Base-by-base conservation (phyloP, 2,888 invertebrate species). In the Watsonalla binaria region DNA sequence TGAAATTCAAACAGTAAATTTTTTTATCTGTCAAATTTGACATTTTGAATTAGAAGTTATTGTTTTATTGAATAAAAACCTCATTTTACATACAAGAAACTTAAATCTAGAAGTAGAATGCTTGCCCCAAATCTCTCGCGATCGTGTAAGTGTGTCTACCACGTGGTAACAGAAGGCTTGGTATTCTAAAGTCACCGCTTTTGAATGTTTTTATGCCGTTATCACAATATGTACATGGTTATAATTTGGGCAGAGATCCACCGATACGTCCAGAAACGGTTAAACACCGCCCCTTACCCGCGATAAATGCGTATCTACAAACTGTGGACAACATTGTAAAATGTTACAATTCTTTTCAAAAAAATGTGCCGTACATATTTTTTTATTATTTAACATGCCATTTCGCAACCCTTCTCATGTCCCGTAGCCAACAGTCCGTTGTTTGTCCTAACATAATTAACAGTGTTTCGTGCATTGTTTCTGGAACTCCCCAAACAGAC, bases 391-490 rank as follows among this genome's bases (percentile, higher is more conserved):
- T 39, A 14, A 15, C 34, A 42, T 42, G 37, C 15, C 37, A 39
- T 39, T 37, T 49, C 47, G 42, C 46, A 55, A 54, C 54, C 57
- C 57, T 53, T 51, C 48, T 52, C 45, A 48, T 51, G n/a, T 14
- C 15, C 33, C 45, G 45, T 53, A 57, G 49, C 49, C 37, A 39
- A 49, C 48, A 13, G 37, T 39, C 49, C 49, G 37, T 49, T 49
- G 49, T 69, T 72, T 66, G 63, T 63, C 59, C 59, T 60, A 67
- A 75, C 73, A 74, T 76, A 77, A 78, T 78, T 77, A 79, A 76
- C 73, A 72, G 65, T 63, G 69, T 66, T 59, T 60, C 57, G 60
- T 61, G 60, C 67, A 68, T 74, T 77, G 74, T 76, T 72, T 72
- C 66, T 53, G 9, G 42, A 61, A 24, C 54, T 52, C 60, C 61